Evolutionary conservation across 1,140 invertebrate species (phyloP), one percentile per base, ranked within the genome.

Genomic region (Aphelenchoides fujianensis): DNA sequence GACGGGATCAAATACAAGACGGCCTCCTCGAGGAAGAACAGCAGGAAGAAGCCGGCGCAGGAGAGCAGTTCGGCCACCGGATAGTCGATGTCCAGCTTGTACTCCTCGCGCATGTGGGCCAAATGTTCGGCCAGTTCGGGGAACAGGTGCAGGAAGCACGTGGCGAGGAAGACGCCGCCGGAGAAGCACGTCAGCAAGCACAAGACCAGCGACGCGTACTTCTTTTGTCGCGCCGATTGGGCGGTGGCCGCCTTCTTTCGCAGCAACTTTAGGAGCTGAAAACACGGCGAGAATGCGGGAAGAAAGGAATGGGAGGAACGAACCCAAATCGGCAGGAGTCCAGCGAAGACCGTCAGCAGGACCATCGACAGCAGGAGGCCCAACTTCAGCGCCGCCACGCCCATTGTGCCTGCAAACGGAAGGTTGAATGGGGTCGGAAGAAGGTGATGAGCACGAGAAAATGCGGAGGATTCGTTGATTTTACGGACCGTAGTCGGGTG

Each of bases 11-110:
- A 34, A 34, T 71, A 78, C 37, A 91, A 71, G 90, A 88, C 68
- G 88, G 86, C 82, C 82, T 93, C 92, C 80, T 94, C 92, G 0
- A 93, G 88, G 19, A 92, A 85, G 79, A 91, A 93, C 88, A 94
- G 91, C 3, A 91, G 85, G 83, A 93, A 93, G 84, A 94, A 93
- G 9, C 92, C 92, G 16, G 86, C 83, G 74, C 90, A 91, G 36
- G 91, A 87, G 0, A 90, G 79, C 7, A 92, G 80, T 71, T 92
- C 89, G 0, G 91, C 89, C 3, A 91, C 80, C 0, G 90, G 89
- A 77, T 92, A 85, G 35, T 79, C 54, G 2, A 75, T 54, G 30
- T 76, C 30, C 16, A 53, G 69, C 0, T 23, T 23, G 59, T 74
- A 71, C 12, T 32, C 41, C 3, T 41, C 7, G 36, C 71, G 41